Conservation (phyloP, 1,140 invertebrate genomes). For the Propsilocerus akamusi region DNA sequence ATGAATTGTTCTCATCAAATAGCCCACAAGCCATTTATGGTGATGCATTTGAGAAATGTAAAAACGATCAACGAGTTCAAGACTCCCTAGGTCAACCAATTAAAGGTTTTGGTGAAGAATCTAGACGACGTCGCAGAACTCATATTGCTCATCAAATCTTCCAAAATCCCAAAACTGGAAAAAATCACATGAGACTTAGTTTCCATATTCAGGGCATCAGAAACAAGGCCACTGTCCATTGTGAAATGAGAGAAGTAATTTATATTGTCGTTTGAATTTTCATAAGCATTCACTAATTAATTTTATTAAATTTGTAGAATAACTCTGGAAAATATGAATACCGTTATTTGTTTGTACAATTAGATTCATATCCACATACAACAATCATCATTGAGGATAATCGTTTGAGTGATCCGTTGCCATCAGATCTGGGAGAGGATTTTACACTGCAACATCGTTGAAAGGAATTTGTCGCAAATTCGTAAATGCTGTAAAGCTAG, state of each 20-base stretch:
- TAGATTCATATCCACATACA: constrained; percentile 52
- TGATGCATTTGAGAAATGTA: constrained; percentile 1
- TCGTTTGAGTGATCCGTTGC: constrained; percentile 24
- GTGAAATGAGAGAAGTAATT: constrained; percentile 68
- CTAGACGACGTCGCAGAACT: constrained; percentile 48
- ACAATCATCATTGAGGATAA: constrained; percentile 61
- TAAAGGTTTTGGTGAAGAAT: constrained; percentile 72
- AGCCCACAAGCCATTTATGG: constrained; percentile 39
- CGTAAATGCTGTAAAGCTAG: too few species aligned
- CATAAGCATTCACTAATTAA: constrained; percentile 3
- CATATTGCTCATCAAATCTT: constrained; percentile 54
- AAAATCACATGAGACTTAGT: constrained; percentile 64
- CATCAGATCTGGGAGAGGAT: too few species aligned
- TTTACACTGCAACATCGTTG: too few species aligned
- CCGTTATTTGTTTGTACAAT: constrained; percentile 62
- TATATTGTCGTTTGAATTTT: not conserved
- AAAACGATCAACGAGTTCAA: constrained; percentile 41
- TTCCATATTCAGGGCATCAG: constrained; percentile 74
- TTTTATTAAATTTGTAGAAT: constrained; percentile 37
- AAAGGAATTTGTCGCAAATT: too few species aligned
- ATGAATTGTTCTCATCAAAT: constrained; percentile 69
- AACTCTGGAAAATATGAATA: constrained; percentile 57
- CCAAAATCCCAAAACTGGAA: constrained; percentile 40
- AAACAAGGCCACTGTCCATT: constrained; percentile 59
- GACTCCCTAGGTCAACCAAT: constrained; percentile 70